phyloP scores from a whole-genome alignment of 2,888 invertebrate genomes.

The Tachina lurida region DNA sequence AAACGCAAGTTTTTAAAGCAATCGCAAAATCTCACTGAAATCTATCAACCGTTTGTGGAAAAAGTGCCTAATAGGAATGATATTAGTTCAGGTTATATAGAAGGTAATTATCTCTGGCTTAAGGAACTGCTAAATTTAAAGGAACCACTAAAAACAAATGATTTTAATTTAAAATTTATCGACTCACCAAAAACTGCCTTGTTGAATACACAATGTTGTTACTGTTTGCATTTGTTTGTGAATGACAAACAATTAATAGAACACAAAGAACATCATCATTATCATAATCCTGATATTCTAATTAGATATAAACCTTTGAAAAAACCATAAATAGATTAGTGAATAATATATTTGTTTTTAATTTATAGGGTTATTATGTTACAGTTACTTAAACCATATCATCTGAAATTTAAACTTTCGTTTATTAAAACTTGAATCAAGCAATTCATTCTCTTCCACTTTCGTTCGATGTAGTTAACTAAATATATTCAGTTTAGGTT shows the following conservation, averaged over 20 bases:
- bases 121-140: constrained; percentile 58
- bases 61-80: constrained; percentile 55
- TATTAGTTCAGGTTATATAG: neutral
- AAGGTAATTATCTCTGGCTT: constrained; percentile 50
- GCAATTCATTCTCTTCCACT: constrained; percentile 3
- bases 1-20: constrained; percentile 57
- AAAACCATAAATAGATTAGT: neutral
- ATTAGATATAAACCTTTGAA: constrained; percentile 57
- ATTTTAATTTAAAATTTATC: constrained; percentile 28
- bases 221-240: constrained; percentile 72
- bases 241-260: constrained; percentile 48
- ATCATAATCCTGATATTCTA: constrained; percentile 37
- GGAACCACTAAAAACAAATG: constrained; percentile 23
- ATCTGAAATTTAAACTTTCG: neutral
- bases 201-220: constrained; percentile 66
- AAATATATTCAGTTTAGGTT: neutral
- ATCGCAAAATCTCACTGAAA: constrained; percentile 3
- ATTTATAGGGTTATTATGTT: constrained; percentile 1
- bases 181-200: constrained; percentile 54
- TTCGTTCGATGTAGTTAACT: neutral
- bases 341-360: constrained; percentile 1
- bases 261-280: constrained; percentile 60
- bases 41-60: constrained; percentile 10
- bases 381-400: constrained; percentile 7
- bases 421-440: neutral